Percentiles rank a stretch among this genome's conserved stretches.
Evolutionary conservation across 1,140 invertebrate species (phyloP).

Genomic region (Parapsyche elsis): DNA sequence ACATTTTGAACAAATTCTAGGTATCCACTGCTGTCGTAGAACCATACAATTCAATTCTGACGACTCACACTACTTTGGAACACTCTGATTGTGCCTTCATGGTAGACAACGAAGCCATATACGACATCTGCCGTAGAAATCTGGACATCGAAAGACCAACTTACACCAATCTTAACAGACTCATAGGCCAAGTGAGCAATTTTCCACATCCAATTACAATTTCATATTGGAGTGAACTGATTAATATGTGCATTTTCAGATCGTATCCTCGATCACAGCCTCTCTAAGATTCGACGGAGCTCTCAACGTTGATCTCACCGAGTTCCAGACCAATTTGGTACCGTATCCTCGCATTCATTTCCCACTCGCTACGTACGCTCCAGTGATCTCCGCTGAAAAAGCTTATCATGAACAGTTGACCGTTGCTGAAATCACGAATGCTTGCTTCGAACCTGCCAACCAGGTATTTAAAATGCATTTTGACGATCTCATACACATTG

Average conservation of each 20-base stretch:
- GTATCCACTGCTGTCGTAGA: conserved; percentile 86
- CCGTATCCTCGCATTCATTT: conserved; percentile 86
- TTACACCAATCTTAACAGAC: conserved; percentile 82
- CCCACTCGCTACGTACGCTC: conserved; percentile 81
- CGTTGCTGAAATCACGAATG: conserved; percentile 84
- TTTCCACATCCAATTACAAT: not conserved
- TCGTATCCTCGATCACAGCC: conserved; percentile 86
- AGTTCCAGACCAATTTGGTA: conserved; percentile 90
- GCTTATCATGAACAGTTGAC: conserved; percentile 84
- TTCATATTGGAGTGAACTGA: conserved; percentile 62
- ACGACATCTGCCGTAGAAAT: conserved; percentile 89
- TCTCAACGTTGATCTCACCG: conserved; percentile 88
- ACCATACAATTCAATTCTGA: conserved; percentile 85
- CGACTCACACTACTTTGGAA: conserved; percentile 83
- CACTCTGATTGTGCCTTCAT: conserved; percentile 87
- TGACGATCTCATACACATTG: not conserved
- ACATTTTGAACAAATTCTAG: no score
- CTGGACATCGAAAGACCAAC: conserved; percentile 87
- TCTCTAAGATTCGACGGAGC: conserved; percentile 89
- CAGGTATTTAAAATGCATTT: conserved; percentile 68
- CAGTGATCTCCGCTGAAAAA: conserved; percentile 83
- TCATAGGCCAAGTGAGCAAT: conserved; percentile 80
- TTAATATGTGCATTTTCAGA: conserved; percentile 70
- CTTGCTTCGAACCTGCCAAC: conserved; percentile 84
- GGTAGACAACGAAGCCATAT: conserved; percentile 92